Evolutionary conservation across 2,888 invertebrate genomes (phyloP), one percentile per base, ranked within the genome.

Genomic region (Diogma glabrata): DNA sequence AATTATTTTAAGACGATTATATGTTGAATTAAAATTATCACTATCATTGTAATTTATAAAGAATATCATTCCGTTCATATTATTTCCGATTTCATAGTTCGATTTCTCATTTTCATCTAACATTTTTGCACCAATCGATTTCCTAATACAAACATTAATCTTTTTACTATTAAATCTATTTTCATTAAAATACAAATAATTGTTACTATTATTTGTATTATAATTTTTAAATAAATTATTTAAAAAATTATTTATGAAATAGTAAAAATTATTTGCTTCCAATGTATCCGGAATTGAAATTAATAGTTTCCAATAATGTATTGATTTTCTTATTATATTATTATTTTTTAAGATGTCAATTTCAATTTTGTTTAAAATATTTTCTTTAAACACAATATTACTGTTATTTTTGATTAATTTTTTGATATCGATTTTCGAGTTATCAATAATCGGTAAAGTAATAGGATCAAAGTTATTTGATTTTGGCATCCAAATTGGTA

Each of bases 221-320:
- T 72, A 54, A 3, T 64, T 73, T 55, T 70, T 66, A 52, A 78
- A 71, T 26, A 71, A 72, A 55, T 71, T 65, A 45, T 67, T 58
- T 51, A 78, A 58, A 67, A 75, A 71, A 56, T 72, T 72, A 53
- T 72, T 69, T 48, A 76, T 60, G 54, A 75, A 66, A 57, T 75
- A 66, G 54, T 71, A 70, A 52, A 63, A 67, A 53, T 69, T 60
- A 14, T 72, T 56, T 64, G 72, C 72, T 60, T 74, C 71, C 19
- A 63, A 62, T 47, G 69, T 58, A 55, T 74, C 71, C 2, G 81
- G 78, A 51, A 78, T 71, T 7, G 79, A 76, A 48, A 82, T 62
- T 5, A 76, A 72, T 26, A 81, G 63, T 67, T 83, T 83, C 82
- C 82, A 83, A 57, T 67, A 75, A n/a, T 70, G 56, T 49, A 17